phyloP scores from a whole-genome alignment of 2,888 invertebrate species.

The Phalangium opilio region DNA sequence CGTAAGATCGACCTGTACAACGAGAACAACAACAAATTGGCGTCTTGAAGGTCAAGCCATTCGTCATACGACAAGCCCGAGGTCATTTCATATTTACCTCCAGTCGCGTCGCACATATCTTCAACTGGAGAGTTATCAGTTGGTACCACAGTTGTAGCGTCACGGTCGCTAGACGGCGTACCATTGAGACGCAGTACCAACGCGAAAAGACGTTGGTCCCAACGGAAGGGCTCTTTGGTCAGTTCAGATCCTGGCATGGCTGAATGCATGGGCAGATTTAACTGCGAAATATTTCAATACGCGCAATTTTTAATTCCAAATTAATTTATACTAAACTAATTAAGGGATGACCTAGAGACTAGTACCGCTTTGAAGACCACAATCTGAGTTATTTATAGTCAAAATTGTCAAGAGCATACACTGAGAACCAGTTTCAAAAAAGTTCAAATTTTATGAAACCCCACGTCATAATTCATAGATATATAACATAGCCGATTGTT shows the following conservation, averaged over 20 bases:
- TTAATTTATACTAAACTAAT: slow-evolving; percentile 3
- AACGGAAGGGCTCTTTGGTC: slow-evolving; percentile 95
- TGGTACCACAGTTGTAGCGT: slow-evolving; percentile 65
- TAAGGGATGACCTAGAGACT: too few relatives aligned
- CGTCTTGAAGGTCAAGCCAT: too few relatives aligned
- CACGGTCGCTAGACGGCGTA: slow-evolving; percentile 53
- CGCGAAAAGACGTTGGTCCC: slow-evolving; percentile 97
- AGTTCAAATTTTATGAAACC: too few relatives aligned
- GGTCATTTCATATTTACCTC: slow-evolving; percentile 43
- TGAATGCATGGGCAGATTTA: slow-evolving; percentile 80
- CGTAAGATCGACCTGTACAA: slow-evolving; percentile 69
- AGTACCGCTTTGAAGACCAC: too few relatives aligned
- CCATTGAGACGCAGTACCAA: slow-evolving; percentile 82
- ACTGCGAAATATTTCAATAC: slow-evolving; percentile 41
- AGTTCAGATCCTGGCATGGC: slow-evolving; percentile 91
- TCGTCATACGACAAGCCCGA: background rate
- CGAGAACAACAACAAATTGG: slow-evolving; percentile 2
- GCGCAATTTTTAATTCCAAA: slow-evolving; percentile 3
- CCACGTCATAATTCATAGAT: too few relatives aligned
- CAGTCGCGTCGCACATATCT: slow-evolving; percentile 97
- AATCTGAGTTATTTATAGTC: too few relatives aligned
- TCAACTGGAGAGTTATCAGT: slow-evolving; percentile 90
- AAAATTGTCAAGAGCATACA: too few relatives aligned
- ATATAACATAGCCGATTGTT: too few relatives aligned
- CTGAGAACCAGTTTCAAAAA: too few relatives aligned